Evolutionary conservation across 2,797 vertebrate species (phyloP), one percentile per base, ranked within the genome.

Genomic region (Chromobotia macracanthus): DNA sequence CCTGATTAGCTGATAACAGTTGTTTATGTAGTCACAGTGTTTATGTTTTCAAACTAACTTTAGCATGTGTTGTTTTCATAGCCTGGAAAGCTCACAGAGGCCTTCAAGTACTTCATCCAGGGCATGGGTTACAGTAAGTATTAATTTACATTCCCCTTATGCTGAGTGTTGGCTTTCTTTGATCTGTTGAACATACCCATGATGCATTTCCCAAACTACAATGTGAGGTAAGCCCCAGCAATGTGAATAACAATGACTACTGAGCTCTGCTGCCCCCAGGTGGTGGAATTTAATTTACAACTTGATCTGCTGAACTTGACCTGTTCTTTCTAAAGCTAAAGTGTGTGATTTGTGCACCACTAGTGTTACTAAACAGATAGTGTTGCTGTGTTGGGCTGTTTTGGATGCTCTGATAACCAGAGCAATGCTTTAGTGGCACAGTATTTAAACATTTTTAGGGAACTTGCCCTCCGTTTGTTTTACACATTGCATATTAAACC

Each of bases 81-180:
- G 98, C 98, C 98, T 5, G 98, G 87, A 84, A 99, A 99, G 82
- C 95, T 99, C 60, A 97, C 96, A 0, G 97, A 99, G 88, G 98
- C 98, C 75, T 97, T 99, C 92, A 99, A 99, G 88, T 99, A 99
- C 90, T 99, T 99, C 79, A 95, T 99, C 82, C 98, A 99, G 86
- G 98, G 98, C 85, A 99, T 99, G 98, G 98, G 98, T 86, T 97
- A 99, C 92, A 99, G 98, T 99, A 90, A 98, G 98, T 98, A 90
- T 69, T 67, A 25, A 55, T 46, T n/a, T 46, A 35, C 8, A 64
- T n/a, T 38, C 1, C 15, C 13, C 25, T 12, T 0, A 55, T 77
- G 9, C n/a, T 35, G 7, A 41, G 2, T 21, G 58, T n/a, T 12
- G 5, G 13, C 6, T 60, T n/a, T 28, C 4, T 58, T 19, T 58